Conservation (phyloP, 1,140 invertebrate species). For the Solenopsis fugax region DNA sequence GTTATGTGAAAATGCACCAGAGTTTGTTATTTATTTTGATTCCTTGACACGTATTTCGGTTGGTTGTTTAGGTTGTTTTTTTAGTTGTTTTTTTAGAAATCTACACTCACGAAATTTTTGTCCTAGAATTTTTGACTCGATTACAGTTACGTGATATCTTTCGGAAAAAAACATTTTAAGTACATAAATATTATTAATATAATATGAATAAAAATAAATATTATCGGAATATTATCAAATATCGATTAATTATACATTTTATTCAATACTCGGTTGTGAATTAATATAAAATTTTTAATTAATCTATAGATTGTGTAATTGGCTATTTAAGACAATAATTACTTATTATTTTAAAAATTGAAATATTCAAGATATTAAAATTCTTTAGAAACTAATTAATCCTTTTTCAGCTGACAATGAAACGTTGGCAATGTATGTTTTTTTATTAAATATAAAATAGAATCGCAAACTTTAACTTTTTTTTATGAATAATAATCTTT, state of each 20-base stretch:
- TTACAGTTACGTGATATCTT: not conserved
- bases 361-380: not conserved
- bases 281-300: not conserved
- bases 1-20: constrained; percentile 9
- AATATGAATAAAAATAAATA: no score
- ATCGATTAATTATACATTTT: no score
- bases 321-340: not conserved
- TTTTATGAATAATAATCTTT: not conserved
- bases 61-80: constrained; percentile 8
- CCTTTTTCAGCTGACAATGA: not conserved
- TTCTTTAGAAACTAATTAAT: not conserved
- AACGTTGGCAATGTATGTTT: not conserved
- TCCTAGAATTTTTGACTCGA: not conserved
- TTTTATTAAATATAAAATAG: not conserved
- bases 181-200: not conserved
- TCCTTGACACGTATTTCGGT: not conserved
- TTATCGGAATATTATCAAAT: no score
- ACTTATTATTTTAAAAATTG: no score
- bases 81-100: not conserved
- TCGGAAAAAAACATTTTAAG: not conserved
- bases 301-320: not conserved
- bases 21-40: constrained; percentile 15
- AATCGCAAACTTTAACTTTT: not conserved
- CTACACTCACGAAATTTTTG: not conserved
- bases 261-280: not conserved